These are phyloP conservation scores for Magallana gigas DNA, from an alignment of 1,140 invertebrate genomes.

Conservation along the genomic window DNA sequence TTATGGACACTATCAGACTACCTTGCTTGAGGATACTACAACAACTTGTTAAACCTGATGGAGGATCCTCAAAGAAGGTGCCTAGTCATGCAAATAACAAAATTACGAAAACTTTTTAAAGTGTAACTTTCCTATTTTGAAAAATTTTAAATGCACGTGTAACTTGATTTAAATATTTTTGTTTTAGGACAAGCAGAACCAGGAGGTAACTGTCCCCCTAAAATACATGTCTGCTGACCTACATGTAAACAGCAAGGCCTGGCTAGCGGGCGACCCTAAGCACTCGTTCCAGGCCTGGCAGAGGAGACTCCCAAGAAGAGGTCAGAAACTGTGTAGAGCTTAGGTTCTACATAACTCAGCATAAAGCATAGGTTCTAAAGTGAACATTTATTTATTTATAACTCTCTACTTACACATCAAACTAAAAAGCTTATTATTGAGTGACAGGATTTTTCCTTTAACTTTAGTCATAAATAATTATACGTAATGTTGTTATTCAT, in stretches of 20 bases:
- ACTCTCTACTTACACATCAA: no score
- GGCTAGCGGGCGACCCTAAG: constrained; percentile 87
- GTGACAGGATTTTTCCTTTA: no score
- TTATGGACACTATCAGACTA: constrained; percentile 88
- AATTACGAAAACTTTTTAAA: background rate
- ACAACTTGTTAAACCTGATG: constrained; percentile 86
- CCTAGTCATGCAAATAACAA: background rate
- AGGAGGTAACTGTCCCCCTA: constrained; percentile 23
- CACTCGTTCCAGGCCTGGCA: constrained; percentile 88
- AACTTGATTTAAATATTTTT: no score
- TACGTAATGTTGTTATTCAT: no score
- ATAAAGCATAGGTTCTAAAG: no score
- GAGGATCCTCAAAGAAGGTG: constrained; percentile 62
- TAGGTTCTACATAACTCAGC: no score
- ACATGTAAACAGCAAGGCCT: constrained; percentile 87
- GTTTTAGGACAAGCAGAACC: constrained; percentile 46
- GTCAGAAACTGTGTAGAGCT: constrained; percentile 51
- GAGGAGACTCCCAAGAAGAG: constrained; percentile 80
- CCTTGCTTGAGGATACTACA: constrained; percentile 93
- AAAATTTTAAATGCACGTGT: no score
- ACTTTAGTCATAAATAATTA: no score
- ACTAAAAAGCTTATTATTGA: no score
- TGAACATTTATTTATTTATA: no score
- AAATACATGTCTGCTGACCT: constrained; percentile 79
- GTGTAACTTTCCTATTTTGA: no score